Base-by-base conservation (phyloP, 2,888 invertebrate species). In the Cephalotes varians region DNA sequence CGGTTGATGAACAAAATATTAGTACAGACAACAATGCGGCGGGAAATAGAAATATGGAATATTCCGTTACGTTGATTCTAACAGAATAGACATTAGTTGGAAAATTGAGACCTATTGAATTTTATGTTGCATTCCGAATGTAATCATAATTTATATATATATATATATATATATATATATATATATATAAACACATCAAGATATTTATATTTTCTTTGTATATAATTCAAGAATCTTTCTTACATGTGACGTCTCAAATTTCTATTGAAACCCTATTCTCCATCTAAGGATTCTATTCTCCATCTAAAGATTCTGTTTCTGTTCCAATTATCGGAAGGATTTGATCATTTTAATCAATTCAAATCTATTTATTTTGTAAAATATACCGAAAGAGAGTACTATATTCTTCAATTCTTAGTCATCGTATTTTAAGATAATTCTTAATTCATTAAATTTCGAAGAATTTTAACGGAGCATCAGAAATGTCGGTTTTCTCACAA, bases 1-100 rank as follows among this genome's bases (percentile, higher is more conserved):
- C 25, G 37, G 37, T 51, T 65, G 51, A 65, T n/a, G n/a, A 54
- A 65, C 51, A n/a, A 54, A 51, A 76, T 34, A 25, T 51, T 51
- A 15, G 40, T 40, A 28, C 15, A 51, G 65, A 65, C 51, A 40
- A 65, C 51, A 76, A 54, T 31, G 44, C 15, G n/a, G n/a, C 28
- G 37, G 51, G 40, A 51, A 51, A 15, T 54, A 28, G 40, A 65
- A 25, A 65, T 28, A 65, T n/a, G 5, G 6, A 37, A 28, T 37
- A 28, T 28, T 25, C 21, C 12, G 5, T 76, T 54, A 21, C 40
- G 51, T 28, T 18, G 37, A 65, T 15, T 15, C 12, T 49, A 21
- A 25, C 34, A 31, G 34, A 49, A 60, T 4, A 76, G 34, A 62
- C 31, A 10, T 18, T n/a, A n/a, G 18, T 47, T 15, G 18, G 51